Evolutionary conservation across 2,888 invertebrate species (phyloP).

Genomic region (Thymelicus sylvestris): DNA sequence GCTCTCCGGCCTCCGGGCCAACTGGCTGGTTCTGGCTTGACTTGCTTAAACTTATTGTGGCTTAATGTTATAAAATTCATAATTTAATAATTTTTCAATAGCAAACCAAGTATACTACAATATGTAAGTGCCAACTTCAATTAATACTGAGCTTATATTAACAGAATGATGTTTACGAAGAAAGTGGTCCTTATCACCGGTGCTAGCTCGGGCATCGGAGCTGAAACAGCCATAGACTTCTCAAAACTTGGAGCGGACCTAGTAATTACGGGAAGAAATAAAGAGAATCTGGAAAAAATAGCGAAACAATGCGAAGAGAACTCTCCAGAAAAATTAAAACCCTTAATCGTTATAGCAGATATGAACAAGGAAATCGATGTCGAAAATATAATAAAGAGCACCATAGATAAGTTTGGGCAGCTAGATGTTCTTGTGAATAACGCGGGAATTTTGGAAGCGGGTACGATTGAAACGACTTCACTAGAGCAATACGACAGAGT

Average conservation of each 20-base stretch:
- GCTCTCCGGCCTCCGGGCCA: no score
- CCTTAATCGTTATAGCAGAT: conserved; percentile 86
- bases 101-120: no score
- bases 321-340: conserved; percentile 68
- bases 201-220: conserved; percentile 91
- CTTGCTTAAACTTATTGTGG: no score
- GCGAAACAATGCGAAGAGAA: conserved; percentile 81
- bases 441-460: conserved; percentile 93
- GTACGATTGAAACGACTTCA: conserved; percentile 92
- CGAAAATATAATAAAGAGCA: conserved; percentile 86
- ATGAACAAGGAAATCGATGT: conserved; percentile 88
- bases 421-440: conserved; percentile 93
- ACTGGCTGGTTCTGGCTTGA: no score
- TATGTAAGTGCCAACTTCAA: not conserved
- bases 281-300: conserved; percentile 87
- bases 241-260: conserved; percentile 86
- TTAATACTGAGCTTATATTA: not conserved
- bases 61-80: no score
- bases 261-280: conserved; percentile 88
- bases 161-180: conserved; percentile 73
- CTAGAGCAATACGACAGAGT: conserved; percentile 93
- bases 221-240: conserved; percentile 88
- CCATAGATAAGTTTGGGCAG: conserved; percentile 87
- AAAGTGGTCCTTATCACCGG: conserved; percentile 88
- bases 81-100: no score